Evolutionary conservation across 2,113 vertebrate species (phyloP).

Genomic region (Microcebus ravelobensis): DNA sequence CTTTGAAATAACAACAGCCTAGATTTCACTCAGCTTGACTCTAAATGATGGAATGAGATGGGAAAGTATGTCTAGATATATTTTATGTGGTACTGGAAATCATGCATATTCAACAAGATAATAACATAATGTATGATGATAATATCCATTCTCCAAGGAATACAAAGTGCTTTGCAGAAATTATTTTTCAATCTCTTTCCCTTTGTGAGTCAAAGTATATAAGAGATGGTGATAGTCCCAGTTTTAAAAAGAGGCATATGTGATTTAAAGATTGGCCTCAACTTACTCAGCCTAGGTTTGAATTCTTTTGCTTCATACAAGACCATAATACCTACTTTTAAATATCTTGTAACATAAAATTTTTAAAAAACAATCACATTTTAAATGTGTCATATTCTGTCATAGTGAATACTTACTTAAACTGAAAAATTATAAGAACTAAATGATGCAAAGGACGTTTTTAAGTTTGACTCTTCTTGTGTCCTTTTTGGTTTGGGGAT

Average conservation of each 20-base stretch:
- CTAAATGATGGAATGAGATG: constrained; percentile 59
- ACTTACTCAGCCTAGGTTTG: constrained; percentile 19
- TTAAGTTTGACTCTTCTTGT: constrained; percentile 2
- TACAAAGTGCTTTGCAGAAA: constrained; percentile 72
- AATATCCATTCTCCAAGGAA: constrained; percentile 68
- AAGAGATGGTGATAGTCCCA: not conserved
- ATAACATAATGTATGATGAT: constrained; percentile 68
- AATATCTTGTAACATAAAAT: not conserved
- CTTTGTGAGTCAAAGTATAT: constrained; percentile 59
- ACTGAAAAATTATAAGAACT: constrained; percentile 6
- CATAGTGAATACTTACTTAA: not conserved
- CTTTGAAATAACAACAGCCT: constrained; percentile 65
- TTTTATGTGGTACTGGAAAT: constrained; percentile 57
- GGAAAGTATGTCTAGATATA: constrained; percentile 58
- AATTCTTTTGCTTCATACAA: constrained; percentile 8
- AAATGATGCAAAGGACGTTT: not conserved
- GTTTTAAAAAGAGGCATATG: constrained; percentile 38
- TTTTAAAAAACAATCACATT: constrained; percentile 14
- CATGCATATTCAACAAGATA: constrained; percentile 71
- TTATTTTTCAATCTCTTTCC: constrained; percentile 71
- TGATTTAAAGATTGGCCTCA: constrained; percentile 9
- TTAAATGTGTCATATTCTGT: constrained; percentile 15
- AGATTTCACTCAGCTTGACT: constrained; percentile 72
- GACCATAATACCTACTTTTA: not conserved
- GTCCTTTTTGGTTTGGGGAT: not conserved